These are phyloP conservation scores for Neotragus pygmaeus DNA, from an alignment of 2,113 vertebrate genomes.

Conservation along the genomic window DNA sequence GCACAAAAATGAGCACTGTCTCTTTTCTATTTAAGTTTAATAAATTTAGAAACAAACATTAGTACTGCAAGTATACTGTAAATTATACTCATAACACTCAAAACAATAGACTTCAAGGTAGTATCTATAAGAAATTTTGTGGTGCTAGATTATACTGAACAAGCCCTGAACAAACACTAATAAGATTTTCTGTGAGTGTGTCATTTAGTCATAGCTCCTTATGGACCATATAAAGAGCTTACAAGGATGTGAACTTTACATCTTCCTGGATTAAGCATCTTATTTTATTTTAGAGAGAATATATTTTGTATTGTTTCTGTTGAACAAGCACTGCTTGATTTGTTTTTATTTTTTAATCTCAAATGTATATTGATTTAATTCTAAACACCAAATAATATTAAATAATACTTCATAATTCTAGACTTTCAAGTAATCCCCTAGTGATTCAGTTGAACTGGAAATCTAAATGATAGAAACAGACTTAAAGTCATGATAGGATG, in stretches of 20 bases:
- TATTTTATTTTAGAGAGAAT: neutral
- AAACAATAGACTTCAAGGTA: neutral
- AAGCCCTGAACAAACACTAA: neutral
- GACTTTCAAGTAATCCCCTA: neutral
- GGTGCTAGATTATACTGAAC: neutral
- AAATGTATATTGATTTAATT: neutral
- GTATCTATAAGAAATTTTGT: neutral
- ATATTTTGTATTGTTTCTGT: neutral
- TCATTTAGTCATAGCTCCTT: neutral
- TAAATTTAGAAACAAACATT: neutral
- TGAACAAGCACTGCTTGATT: neutral
- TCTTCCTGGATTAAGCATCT: neutral
- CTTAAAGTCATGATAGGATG: neutral
- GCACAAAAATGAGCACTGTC: neutral
- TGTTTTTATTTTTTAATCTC: neutral
- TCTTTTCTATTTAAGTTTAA: neutral
- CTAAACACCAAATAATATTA: neutral
- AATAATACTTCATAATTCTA: neutral
- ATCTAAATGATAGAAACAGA: conserved; percentile 12
- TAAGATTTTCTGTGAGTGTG: neutral
- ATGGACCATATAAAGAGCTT: neutral
- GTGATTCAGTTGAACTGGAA: neutral
- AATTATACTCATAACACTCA: neutral
- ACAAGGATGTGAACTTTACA: no score
- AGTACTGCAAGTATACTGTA: neutral